These are phyloP conservation scores for Asobara japonica DNA, from an alignment of 1,140 invertebrate genomes.

Conservation along the genomic window DNA sequence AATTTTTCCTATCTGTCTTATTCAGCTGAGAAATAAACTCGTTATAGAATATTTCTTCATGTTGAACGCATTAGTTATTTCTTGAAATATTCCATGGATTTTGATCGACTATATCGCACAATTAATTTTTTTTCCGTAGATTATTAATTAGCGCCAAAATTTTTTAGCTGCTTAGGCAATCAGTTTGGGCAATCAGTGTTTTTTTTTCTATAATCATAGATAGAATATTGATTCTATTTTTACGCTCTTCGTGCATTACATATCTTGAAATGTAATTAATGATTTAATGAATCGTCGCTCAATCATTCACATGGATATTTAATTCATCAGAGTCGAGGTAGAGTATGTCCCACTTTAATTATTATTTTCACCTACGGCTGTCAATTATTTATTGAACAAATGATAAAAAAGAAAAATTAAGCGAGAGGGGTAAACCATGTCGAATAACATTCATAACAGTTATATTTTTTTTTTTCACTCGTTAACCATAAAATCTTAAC, in stretches of 20 bases:
- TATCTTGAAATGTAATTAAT: slow-evolving; percentile 65
- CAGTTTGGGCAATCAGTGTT: slow-evolving; percentile 59
- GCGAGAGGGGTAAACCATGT: slow-evolving; percentile 13
- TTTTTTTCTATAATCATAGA: slow-evolving; percentile 66
- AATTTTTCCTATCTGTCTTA: slow-evolving; percentile 4
- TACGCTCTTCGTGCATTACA: slow-evolving; percentile 56
- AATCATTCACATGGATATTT: slow-evolving; percentile 40
- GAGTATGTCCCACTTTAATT: slow-evolving; percentile 8
- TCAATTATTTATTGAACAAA: not conserved
- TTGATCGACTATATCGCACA: too few species aligned
- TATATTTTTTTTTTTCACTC: slow-evolving; percentile 64
- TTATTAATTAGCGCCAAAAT: too few species aligned
- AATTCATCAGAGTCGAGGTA: slow-evolving; percentile 24
- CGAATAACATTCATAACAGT: slow-evolving; percentile 57
- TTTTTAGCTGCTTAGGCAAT: slow-evolving; percentile 32
- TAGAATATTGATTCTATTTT: slow-evolving; percentile 63
- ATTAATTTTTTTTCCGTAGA: slow-evolving; percentile 20
- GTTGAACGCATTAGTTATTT: too few species aligned
- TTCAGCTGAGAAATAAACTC: not conserved
- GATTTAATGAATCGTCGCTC: slow-evolving; percentile 59
- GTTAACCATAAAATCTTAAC: slow-evolving; percentile 67
- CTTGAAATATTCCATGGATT: too few species aligned
- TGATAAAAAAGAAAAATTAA: not conserved
- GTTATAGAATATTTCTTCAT: not conserved
- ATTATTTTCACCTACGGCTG: not conserved